These are phyloP conservation scores for Hippoglossus hippoglossus DNA, from an alignment of 2,797 vertebrate species.

Conservation along the genomic window DNA sequence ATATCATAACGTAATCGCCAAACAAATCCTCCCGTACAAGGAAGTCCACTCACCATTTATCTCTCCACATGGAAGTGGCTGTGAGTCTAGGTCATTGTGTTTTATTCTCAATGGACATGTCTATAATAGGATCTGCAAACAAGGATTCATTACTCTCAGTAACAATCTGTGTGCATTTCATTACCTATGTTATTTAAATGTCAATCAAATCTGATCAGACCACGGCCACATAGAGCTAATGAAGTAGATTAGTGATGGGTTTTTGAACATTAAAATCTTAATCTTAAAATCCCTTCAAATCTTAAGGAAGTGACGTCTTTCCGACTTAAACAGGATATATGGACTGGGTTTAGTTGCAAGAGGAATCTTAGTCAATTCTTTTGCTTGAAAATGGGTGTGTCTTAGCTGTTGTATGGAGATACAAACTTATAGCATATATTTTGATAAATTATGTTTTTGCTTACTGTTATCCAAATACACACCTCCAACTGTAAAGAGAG, in stretches of 20 bases:
- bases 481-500: background rate
- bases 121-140: conserved; percentile 40
- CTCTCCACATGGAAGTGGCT: conserved; percentile 53
- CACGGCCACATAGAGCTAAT: background rate
- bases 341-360: background rate
- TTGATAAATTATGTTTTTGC: no score
- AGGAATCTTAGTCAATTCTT: background rate
- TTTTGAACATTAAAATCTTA: background rate
- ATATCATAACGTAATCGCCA: conserved; percentile 74
- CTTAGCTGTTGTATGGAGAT: no score
- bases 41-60: conserved; percentile 71
- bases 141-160: conserved; percentile 24
- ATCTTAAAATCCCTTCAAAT: background rate
- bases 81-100: conserved; percentile 38
- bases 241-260: background rate
- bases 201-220: background rate
- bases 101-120: conserved; percentile 32
- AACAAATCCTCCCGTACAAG: conserved; percentile 74
- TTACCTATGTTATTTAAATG: background rate
- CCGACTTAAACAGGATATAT: background rate
- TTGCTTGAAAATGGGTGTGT: no score
- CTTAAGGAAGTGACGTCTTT: background rate
- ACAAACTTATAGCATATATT: no score
- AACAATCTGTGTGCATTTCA: conserved; percentile 19
- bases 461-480: no score